Evolutionary conservation across 2,888 invertebrate species (phyloP).

Genomic region (Ormyrus rosae): DNA sequence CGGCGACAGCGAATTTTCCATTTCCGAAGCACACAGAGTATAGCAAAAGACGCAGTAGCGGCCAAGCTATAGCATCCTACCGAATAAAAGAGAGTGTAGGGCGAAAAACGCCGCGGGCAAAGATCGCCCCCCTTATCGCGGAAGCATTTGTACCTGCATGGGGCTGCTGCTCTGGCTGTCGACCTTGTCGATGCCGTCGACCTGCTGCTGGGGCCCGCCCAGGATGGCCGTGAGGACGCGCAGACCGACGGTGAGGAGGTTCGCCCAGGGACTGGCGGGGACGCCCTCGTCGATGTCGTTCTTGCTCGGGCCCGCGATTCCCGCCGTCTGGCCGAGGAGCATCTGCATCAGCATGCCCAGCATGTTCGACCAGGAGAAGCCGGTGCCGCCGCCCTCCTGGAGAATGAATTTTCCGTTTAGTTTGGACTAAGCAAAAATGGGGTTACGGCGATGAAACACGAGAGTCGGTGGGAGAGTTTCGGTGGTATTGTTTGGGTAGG

Average conservation of each 20-base stretch:
- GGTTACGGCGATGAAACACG: neutral
- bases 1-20: too few species aligned
- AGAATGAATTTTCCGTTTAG: too few species aligned
- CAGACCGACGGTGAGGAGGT: slow-evolving; percentile 89
- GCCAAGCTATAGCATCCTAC: too few species aligned
- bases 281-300: slow-evolving; percentile 84
- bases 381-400: slow-evolving; percentile 77
- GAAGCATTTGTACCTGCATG: slow-evolving; percentile 84
- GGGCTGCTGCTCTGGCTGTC: slow-evolving; percentile 89
- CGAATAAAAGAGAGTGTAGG: too few species aligned
- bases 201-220: slow-evolving; percentile 83
- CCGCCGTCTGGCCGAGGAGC: slow-evolving; percentile 84
- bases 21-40: too few species aligned
- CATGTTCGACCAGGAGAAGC: slow-evolving; percentile 93
- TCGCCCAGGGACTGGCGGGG: slow-evolving; percentile 91
- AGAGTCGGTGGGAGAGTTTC: too few species aligned
- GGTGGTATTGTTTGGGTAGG: too few species aligned
- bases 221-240: slow-evolving; percentile 90
- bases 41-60: too few species aligned
- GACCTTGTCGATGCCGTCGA: slow-evolving; percentile 92
- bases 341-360: slow-evolving; percentile 91
- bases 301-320: slow-evolving; percentile 85
- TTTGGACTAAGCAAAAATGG: neutral
- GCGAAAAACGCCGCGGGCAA: too few species aligned
- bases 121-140: neutral